These are phyloP conservation scores for Periophthalmus modestus DNA, from an alignment of 2,113 vertebrate species.

Conservation along the genomic window DNA sequence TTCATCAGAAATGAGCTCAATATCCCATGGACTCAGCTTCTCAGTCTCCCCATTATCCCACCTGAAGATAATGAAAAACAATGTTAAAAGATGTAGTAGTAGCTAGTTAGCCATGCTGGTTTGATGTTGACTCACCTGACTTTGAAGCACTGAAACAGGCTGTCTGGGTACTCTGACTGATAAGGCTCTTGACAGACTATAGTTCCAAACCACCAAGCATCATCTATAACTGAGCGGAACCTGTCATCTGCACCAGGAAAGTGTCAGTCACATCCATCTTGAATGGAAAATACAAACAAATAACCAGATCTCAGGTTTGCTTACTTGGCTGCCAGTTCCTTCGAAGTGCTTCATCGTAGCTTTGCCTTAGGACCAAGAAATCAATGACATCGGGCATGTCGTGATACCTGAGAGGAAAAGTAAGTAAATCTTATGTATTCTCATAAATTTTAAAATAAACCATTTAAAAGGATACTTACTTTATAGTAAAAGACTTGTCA, in stretches of 20 bases:
- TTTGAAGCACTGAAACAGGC: conserved; percentile 96
- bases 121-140: conserved; percentile 80
- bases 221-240: conserved; percentile 96
- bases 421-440: background rate
- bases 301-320: conserved; percentile 9
- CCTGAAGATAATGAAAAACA: conserved; percentile 65
- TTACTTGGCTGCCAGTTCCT: conserved; percentile 91
- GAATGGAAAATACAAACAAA: background rate
- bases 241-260: conserved; percentile 79
- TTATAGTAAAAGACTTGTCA: conserved; percentile 92
- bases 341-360: conserved; percentile 90
- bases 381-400: conserved; percentile 99
- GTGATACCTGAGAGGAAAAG: conserved; percentile 83
- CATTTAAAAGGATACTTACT: conserved; percentile 75
- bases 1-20: conserved; percentile 92
- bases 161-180: conserved; percentile 91
- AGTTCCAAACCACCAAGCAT: conserved; percentile 99
- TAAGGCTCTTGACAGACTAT: conserved; percentile 93
- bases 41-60: conserved; percentile 97
- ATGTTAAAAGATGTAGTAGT: background rate
- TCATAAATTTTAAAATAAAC: background rate
- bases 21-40: conserved; percentile 96
- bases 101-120: background rate
- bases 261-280: background rate
- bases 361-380: conserved; percentile 93